These are phyloP conservation scores for Scaptomyza hsui DNA, from an alignment of 1,140 invertebrate genomes.

Conservation along the genomic window DNA sequence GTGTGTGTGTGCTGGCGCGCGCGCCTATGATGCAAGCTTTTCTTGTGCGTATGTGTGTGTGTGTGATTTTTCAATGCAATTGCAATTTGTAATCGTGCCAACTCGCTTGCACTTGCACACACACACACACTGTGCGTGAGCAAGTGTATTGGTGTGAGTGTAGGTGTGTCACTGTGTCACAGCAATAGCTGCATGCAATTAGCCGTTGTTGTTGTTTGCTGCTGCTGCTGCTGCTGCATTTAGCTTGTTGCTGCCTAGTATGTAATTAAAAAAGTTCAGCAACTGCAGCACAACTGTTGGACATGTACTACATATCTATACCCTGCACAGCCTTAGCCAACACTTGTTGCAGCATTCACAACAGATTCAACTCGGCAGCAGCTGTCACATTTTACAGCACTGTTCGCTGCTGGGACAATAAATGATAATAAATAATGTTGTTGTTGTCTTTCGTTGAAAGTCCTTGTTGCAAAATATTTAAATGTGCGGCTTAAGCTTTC, in stretches of 20 bases:
- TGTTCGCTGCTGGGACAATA: background rate
- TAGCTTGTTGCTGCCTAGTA: slow-evolving; percentile 38
- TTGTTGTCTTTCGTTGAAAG: no score
- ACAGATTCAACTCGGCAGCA: background rate
- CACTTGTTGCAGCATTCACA: slow-evolving; percentile 18
- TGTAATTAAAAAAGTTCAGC: slow-evolving; percentile 56
- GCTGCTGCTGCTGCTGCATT: slow-evolving; percentile 19
- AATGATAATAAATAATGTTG: no score
- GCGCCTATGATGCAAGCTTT: slow-evolving; percentile 58
- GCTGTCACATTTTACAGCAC: slow-evolving; percentile 24
- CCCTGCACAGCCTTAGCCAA: slow-evolving; percentile 26
- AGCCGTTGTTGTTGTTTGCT: slow-evolving; percentile 34
- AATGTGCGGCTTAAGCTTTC: background rate
- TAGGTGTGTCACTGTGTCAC: slow-evolving; percentile 77
- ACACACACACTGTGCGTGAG: slow-evolving; percentile 1
- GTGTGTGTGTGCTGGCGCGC: slow-evolving; percentile 42
- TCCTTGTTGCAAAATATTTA: no score
- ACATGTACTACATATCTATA: slow-evolving; percentile 20
- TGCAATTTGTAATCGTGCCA: slow-evolving; percentile 51
- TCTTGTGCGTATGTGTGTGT: slow-evolving; percentile 40
- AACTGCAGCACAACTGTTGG: slow-evolving; percentile 46
- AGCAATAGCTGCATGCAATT: slow-evolving; percentile 58
- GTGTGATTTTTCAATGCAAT: slow-evolving; percentile 64
- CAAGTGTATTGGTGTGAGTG: slow-evolving; percentile 29
- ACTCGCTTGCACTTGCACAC: slow-evolving; percentile 38